Conservation (phyloP, 2,113 vertebrate genomes). For the Poecile atricapillus region DNA sequence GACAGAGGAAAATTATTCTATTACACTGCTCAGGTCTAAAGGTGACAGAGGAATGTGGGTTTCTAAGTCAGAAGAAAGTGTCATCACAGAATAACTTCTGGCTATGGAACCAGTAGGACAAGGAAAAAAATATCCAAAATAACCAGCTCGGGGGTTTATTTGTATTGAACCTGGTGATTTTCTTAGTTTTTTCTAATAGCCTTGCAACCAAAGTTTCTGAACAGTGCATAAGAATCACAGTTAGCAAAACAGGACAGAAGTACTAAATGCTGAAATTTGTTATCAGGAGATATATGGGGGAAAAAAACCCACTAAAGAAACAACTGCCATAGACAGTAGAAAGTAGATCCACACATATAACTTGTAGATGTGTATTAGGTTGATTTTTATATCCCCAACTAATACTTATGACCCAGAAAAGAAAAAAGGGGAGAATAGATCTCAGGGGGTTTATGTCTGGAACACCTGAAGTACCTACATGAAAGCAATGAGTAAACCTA, state of each 20-base stretch:
- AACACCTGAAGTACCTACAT: neutral
- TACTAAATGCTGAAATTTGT: neutral
- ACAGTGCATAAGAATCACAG: neutral
- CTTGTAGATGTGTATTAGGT: accelerated
- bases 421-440: neutral
- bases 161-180: neutral
- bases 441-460: neutral
- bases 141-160: neutral
- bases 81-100: neutral
- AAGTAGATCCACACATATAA: neutral
- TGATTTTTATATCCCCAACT: neutral
- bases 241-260: neutral
- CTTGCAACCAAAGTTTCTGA: neutral
- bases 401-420: neutral
- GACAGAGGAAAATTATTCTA: neutral
- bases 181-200: neutral
- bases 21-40: neutral
- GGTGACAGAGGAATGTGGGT: neutral
- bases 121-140: neutral
- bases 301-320: neutral
- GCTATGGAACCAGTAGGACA: neutral
- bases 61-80: neutral
- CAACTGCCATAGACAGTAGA: no score
- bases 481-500: conserved; percentile 36
- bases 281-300: accelerated